phyloP scores from a whole-genome alignment of 2,888 invertebrate genomes.

The Esperia sulphurella region DNA sequence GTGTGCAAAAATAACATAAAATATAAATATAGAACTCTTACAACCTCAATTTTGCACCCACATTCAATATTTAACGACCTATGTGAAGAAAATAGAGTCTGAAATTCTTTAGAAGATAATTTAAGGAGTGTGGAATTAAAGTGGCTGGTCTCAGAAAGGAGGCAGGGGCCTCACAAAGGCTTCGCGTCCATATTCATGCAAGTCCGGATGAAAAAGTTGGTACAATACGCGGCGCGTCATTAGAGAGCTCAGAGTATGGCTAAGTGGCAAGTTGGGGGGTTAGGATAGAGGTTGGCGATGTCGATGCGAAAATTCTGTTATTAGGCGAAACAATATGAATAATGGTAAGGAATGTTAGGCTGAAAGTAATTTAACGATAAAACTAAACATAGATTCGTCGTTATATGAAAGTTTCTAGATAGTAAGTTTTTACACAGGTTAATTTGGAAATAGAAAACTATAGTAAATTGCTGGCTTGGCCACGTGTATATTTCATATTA shows the following conservation, averaged over 20 bases:
- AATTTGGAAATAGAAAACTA: too few species aligned
- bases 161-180: slow-evolving; percentile 9
- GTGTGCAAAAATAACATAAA: slow-evolving; percentile 49
- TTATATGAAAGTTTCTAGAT: too few species aligned
- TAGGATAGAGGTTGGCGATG: background rate
- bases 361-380: too few species aligned
- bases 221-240: slow-evolving; percentile 54
- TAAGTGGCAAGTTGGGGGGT: slow-evolving; percentile 48
- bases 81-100: slow-evolving; percentile 11
- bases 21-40: slow-evolving; percentile 31
- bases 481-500: too few species aligned
- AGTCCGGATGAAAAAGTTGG: slow-evolving; percentile 51
- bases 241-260: slow-evolving; percentile 34
- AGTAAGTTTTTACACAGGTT: too few species aligned
- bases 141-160: slow-evolving; percentile 11
- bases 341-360: too few species aligned
- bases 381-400: too few species aligned
- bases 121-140: slow-evolving; percentile 1
- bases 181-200: slow-evolving; percentile 46
- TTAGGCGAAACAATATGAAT: too few species aligned
- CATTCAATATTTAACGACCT: background rate
- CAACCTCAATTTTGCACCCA: slow-evolving; percentile 10
- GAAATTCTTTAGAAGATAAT: background rate
- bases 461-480: too few species aligned
- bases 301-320: slow-evolving; percentile 1